phyloP scores from a whole-genome alignment of 1,140 invertebrate genomes.

The Lamellibrachia luymesi region DNA sequence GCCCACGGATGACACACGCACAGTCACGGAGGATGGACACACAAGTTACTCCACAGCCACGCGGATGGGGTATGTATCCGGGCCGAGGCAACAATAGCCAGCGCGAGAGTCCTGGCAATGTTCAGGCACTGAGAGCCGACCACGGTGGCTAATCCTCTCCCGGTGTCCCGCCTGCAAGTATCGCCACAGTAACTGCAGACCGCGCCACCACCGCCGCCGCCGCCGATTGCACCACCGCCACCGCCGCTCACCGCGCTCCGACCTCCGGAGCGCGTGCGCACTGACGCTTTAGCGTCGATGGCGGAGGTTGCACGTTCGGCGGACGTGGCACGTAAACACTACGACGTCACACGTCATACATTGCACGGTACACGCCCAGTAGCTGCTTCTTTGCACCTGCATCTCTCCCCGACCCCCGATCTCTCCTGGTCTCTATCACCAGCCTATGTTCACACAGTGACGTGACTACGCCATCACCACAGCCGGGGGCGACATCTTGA shows the following conservation, averaged over 20 bases:
- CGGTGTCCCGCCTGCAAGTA: neutral
- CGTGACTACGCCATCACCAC: neutral
- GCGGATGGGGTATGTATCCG: neutral
- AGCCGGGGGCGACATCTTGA: neutral
- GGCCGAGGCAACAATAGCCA: neutral
- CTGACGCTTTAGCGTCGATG: neutral
- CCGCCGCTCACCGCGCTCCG: too few relatives aligned
- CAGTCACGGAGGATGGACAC: too few relatives aligned
- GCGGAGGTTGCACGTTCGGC: too few relatives aligned
- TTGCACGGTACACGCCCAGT: neutral
- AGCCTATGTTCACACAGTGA: neutral
- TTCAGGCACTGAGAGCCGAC: neutral
- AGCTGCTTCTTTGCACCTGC: neutral
- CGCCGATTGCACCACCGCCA: too few relatives aligned
- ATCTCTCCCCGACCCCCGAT: neutral
- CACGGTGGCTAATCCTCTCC: neutral
- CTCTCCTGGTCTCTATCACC: neutral
- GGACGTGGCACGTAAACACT: neutral
- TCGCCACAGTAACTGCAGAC: neutral
- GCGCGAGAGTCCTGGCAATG: neutral
- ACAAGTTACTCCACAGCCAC: neutral
- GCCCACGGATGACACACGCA: too few relatives aligned
- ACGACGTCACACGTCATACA: neutral
- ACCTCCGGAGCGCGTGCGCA: neutral
- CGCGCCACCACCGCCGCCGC: too few relatives aligned